Evolutionary conservation across 2,797 vertebrate species (phyloP).

Genomic region (Brachyrhaphis roseni): DNA sequence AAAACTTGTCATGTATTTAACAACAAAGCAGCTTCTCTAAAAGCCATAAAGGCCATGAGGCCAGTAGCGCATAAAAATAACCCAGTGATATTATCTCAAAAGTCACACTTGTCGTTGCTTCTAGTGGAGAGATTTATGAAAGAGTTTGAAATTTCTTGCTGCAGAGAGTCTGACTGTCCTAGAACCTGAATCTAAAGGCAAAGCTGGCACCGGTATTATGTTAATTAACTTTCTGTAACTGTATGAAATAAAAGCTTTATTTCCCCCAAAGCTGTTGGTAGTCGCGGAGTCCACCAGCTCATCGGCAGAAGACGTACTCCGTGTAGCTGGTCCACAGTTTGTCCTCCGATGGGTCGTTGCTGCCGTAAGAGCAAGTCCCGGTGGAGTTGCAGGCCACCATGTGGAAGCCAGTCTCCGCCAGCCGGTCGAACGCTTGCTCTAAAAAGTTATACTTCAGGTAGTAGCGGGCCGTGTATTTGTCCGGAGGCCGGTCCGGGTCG

Average conservation of each 20-base stretch:
- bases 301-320: constrained; percentile 91
- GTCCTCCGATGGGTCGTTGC: constrained; percentile 89
- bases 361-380: constrained; percentile 88
- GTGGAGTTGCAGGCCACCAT: constrained; percentile 95
- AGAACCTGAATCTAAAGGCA: constrained; percentile 1
- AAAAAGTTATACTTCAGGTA: constrained; percentile 95
- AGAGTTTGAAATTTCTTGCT: neutral
- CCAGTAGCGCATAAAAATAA: constrained; percentile 15
- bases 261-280: neutral
- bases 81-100: constrained; percentile 2
- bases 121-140: neutral
- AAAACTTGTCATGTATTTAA: constrained; percentile 9
- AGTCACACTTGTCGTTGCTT: neutral
- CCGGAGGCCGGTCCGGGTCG: constrained; percentile 89
- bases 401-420: constrained; percentile 89
- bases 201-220: neutral
- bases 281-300: constrained; percentile 10
- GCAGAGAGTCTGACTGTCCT: neutral
- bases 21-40: constrained; percentile 30
- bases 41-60: constrained; percentile 8
- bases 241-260: neutral
- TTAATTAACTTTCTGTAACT: neutral
- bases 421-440: constrained; percentile 93
- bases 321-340: constrained; percentile 97
- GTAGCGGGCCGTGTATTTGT: constrained; percentile 91